Evolutionary conservation across 1,140 invertebrate genomes (phyloP), one percentile per base, ranked within the genome.

Genomic region (Phenacoccus solenopsis): DNA sequence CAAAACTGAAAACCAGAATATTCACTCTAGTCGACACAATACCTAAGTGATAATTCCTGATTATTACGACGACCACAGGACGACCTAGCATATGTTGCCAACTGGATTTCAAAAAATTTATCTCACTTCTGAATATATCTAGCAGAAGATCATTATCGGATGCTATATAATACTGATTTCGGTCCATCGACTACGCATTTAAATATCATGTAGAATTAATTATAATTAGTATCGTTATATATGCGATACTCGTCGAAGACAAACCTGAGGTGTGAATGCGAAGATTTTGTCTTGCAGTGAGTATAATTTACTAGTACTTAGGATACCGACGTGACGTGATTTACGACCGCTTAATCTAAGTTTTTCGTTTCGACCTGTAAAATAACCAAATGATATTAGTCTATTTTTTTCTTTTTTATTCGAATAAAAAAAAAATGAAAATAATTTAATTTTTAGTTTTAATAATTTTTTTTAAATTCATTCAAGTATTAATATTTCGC

Each of bases 281-380:
- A 98, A 96, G 74, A 98, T 96, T 77, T 90, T 87, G 80, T 98
- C 93, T 74, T 97, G 91, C 21, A 99, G 81, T 12, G 93, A 91
- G 79, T 99, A 99, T 32, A 99, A 80, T 83, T 98, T 98, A 80
- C 96, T 98, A n/a, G 97, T 99, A 77, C 94, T 94, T 5, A 99
- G 81, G 73, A 98, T 93, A 73, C 96, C 96, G 49, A 98, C 94
- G 78, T 98, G 96, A 72, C 91, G 84, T 0, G 94, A 96, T 76
- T 94, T 94, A 76, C 98, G 83, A 61, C 98, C 98, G 28, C 90
- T 90, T 21, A 99, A 79, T 28, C 90, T 90, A 56, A 99, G 79
- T 78, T 98, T 98, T 76, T 91, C 88, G 78, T 96, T 98, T 75
- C 94, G 85, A 56, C 90, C 89, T 89, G 73, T 35, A 82, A 82